A percentile compares a stretch with the other conserved stretches of the same genome.
Conservation (phyloP, 2,888 invertebrate species). For the Spatulosminthurus flaviceps region DNA sequence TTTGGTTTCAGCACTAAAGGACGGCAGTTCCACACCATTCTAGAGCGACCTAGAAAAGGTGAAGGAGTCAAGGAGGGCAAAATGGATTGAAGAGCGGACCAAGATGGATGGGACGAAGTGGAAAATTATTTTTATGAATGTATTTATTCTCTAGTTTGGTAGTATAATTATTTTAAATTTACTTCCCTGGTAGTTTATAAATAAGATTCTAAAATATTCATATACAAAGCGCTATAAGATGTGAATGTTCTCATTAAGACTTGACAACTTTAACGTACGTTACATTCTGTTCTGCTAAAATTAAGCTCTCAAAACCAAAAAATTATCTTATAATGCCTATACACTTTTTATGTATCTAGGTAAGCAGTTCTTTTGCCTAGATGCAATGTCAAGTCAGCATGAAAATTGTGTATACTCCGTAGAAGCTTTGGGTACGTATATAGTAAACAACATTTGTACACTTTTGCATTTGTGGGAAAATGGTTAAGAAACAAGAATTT, state of each 20-base stretch:
- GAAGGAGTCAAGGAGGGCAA: neutral
- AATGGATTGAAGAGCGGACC: no score
- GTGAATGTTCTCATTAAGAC: neutral
- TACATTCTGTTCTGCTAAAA: no score
- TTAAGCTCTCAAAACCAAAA: neutral
- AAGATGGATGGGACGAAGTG: neutral
- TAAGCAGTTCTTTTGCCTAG: neutral
- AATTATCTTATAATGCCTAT: neutral
- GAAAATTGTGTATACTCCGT: neutral
- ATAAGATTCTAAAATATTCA: neutral
- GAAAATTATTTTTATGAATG: neutral
- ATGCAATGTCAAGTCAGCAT: constrained; percentile 13
- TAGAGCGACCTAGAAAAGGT: constrained; percentile 1
- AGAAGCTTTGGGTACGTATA: neutral
- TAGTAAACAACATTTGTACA: neutral
- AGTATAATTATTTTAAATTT: constrained; percentile 3
- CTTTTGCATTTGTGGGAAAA: neutral
- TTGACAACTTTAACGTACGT: neutral
- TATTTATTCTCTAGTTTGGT: constrained; percentile 13
- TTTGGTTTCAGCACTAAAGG: neutral
- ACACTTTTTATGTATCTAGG: neutral
- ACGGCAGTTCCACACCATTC: constrained; percentile 1
- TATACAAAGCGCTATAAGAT: neutral
- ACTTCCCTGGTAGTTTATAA: neutral
- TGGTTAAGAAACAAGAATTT: constrained; percentile 2